A percentile compares a stretch with the other conserved stretches of the same genome.
These are phyloP conservation scores for Chrysochloris asiatica DNA, from an alignment of 2,113 vertebrate genomes.

Conservation along the genomic window DNA sequence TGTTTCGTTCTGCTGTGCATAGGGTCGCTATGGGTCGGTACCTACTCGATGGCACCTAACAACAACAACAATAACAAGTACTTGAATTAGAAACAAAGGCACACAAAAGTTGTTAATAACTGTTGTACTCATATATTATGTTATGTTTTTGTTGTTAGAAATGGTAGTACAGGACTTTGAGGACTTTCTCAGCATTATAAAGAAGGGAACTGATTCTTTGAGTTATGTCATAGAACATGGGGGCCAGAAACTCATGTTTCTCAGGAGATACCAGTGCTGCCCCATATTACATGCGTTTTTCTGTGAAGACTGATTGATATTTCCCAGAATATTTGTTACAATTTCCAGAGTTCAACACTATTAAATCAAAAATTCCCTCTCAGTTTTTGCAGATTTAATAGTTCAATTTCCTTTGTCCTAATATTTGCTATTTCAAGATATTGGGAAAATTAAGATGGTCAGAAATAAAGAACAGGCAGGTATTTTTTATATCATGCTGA, in stretches of 20 bases:
- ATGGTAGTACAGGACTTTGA: neutral
- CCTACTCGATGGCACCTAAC: too few species aligned
- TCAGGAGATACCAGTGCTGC: too few species aligned
- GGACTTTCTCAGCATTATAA: neutral
- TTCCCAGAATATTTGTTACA: conserved; percentile 80
- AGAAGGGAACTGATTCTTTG: neutral
- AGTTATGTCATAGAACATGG: neutral
- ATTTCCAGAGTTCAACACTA: conserved; percentile 79
- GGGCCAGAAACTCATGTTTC: neutral
- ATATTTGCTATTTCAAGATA: conserved; percentile 76
- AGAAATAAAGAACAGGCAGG: conserved; percentile 44
- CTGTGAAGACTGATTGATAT: too few species aligned
- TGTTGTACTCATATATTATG: neutral
- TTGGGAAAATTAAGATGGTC: conserved; percentile 46
- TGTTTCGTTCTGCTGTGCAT: too few species aligned
- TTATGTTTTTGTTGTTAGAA: neutral
- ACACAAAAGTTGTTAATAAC: neutral
- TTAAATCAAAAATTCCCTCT: conserved; percentile 76
- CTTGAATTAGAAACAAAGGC: conserved; percentile 18
- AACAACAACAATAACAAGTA: too few species aligned
- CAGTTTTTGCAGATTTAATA: conserved; percentile 70
- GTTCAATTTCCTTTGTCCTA: conserved; percentile 65
- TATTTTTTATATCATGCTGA: neutral
- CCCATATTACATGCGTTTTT: too few species aligned
- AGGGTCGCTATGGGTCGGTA: too few species aligned